These are phyloP conservation scores for Sarcophaga variegata DNA, from an alignment of 2,888 invertebrate genomes.

Conservation along the genomic window DNA sequence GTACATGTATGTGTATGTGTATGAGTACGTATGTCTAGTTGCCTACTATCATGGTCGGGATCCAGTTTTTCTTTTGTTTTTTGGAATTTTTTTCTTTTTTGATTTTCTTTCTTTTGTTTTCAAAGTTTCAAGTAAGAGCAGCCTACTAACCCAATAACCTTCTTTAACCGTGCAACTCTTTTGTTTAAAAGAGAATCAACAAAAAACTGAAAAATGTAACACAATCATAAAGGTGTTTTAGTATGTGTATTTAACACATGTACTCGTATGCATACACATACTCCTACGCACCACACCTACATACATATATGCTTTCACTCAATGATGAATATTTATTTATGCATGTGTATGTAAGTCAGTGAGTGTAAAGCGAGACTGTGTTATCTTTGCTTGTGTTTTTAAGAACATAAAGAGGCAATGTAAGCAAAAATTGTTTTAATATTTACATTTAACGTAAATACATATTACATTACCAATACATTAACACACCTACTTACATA, in stretches of 20 bases:
- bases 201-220: not conserved
- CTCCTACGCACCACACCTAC: not conserved
- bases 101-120: constrained; percentile 20
- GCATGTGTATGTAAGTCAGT: not conserved
- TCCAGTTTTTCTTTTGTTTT: not conserved
- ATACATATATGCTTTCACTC: constrained; percentile 1
- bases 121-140: constrained; percentile 45
- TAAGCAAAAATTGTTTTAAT: constrained; percentile 37
- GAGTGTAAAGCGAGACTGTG: not conserved
- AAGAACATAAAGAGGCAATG: not conserved
- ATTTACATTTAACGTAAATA: constrained; percentile 42
- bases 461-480: constrained; percentile 20
- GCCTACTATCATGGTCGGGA: not conserved
- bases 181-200: constrained; percentile 25
- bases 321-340: constrained; percentile 44
- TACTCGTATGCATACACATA: not conserved
- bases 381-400: not conserved
- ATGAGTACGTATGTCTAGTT: not conserved
- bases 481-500: not conserved
- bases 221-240: constrained; percentile 22
- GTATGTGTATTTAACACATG: not conserved
- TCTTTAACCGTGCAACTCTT: constrained; percentile 29
- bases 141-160: constrained; percentile 65
- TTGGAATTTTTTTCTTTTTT: not conserved
- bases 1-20: not conserved